phyloP scores from a whole-genome alignment of 2,888 invertebrate species.

The Caenorhabditis plicata region DNA sequence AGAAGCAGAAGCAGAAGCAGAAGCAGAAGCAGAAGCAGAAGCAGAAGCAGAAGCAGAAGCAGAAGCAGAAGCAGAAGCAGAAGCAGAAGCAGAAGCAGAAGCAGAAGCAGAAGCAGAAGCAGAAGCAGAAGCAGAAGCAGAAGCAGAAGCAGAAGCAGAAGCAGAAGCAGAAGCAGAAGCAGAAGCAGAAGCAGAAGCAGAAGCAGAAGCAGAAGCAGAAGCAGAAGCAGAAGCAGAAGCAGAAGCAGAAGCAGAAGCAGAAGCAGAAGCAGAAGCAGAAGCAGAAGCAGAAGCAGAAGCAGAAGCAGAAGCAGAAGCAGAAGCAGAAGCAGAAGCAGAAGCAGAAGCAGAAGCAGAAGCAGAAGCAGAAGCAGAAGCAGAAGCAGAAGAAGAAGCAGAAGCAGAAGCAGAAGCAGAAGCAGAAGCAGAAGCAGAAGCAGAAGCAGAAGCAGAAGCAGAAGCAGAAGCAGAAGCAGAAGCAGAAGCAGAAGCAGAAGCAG shows the following conservation, averaged over 20 bases:
- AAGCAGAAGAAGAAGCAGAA: constrained; percentile 21
- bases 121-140: constrained; percentile 20
- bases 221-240: background rate
- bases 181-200: constrained; percentile 6
- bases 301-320: constrained; percentile 2
- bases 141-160: constrained; percentile 13
- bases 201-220: constrained; percentile 2
- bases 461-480: too few relatives aligned
- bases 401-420: constrained; percentile 25
- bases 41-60: background rate
- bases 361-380: constrained; percentile 2
- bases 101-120: constrained; percentile 9
- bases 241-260: background rate
- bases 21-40: background rate
- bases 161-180: constrained; percentile 1
- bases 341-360: constrained; percentile 1
- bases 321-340: constrained; percentile 7
- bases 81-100: constrained; percentile 1
- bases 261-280: constrained; percentile 5
- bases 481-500: too few relatives aligned
- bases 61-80: constrained; percentile 9
- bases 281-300: constrained; percentile 9
- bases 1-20: background rate
- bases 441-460: too few relatives aligned
- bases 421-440: too few relatives aligned